These are phyloP conservation scores for Notodromas monacha DNA, from an alignment of 2,888 invertebrate species.

Conservation along the genomic window DNA sequence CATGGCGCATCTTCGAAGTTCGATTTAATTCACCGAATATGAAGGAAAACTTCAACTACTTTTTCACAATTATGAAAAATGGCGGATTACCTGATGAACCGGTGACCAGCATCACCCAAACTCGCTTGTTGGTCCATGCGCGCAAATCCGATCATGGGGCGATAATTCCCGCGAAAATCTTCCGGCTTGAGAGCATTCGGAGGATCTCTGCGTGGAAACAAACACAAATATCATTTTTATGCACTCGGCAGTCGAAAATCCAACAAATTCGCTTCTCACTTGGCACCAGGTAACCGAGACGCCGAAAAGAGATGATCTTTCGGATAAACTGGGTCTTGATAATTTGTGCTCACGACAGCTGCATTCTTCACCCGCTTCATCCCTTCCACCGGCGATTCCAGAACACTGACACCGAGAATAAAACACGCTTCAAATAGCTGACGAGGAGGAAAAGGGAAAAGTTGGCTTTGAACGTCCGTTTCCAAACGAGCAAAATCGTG, in stretches of 20 bases:
- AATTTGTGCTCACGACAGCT: slow-evolving; percentile 25
- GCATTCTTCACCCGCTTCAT: not conserved
- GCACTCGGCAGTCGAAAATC: no score
- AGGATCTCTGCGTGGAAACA: slow-evolving; percentile 28
- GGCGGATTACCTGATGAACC: slow-evolving; percentile 28
- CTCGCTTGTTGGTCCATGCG: slow-evolving; percentile 27
- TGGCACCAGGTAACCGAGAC: slow-evolving; percentile 21
- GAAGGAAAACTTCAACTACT: no score
- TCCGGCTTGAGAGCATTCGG: slow-evolving; percentile 36
- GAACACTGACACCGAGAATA: not conserved
- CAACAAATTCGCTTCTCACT: slow-evolving; percentile 14
- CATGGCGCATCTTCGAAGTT: no score
- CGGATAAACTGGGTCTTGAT: slow-evolving; percentile 40
- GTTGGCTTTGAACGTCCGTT: no score
- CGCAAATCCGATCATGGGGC: slow-evolving; percentile 42
- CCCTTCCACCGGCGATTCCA: not conserved
- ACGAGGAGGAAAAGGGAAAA: no score
- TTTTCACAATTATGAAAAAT: no score
- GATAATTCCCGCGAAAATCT: slow-evolving; percentile 22
- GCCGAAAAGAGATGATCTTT: slow-evolving; percentile 45
- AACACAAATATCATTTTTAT: no score
- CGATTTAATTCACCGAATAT: no score
- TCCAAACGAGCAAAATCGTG: no score
- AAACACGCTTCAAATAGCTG: not conserved
- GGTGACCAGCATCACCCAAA: slow-evolving; percentile 33